Evolutionary conservation across 2,888 invertebrate species (phyloP), one percentile per base, ranked within the genome.

Genomic region (Philonicus albiceps): DNA sequence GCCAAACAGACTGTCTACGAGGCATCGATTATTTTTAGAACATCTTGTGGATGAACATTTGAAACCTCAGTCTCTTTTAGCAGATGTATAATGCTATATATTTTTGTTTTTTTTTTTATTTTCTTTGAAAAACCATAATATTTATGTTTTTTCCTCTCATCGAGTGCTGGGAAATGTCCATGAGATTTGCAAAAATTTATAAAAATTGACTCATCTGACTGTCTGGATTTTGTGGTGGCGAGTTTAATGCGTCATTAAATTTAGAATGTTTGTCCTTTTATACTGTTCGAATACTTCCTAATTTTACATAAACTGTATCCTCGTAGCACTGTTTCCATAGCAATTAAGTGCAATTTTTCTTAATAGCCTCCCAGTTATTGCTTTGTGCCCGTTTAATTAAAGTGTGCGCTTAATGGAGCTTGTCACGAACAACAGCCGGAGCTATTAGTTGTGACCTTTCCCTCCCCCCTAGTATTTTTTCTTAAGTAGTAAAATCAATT

Each of bases 171-270:
- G 30, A 78, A 64, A 64, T 27, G 49, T 49, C 78, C 78, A 22
- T 78, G 78, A 78, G 40, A 53, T 78, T 78, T 78, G n/a, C 30
- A 31, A 43, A 49, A 74, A 64, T 64, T 64, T 64, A 64, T 64
- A 74, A 74, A 74, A 74, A 49, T 3, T 49, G 78, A 78, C 16
- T 78, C 78, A 78, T 78, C 27, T 19, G 3, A 11, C 64, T 11
- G 64, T 64, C 64, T 64, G 64, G 27, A 22, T 64, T 37, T 8
- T 64, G 64, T 27, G 64, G 64, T 64, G 27, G 64, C 64, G n/a
- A 31, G 11, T 64, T 64, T 7, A 27, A 8, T 64, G 22, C 64
- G 64, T 64, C 64, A 64, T 27, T 64, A 7, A 0, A 64, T 64
- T 64, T 19, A 27, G 27, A 64, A 11, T 3, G 64, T 22, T 11